phyloP scores from a whole-genome alignment of 2,797 vertebrate species.

The Synaphobranchus kaupii region DNA sequence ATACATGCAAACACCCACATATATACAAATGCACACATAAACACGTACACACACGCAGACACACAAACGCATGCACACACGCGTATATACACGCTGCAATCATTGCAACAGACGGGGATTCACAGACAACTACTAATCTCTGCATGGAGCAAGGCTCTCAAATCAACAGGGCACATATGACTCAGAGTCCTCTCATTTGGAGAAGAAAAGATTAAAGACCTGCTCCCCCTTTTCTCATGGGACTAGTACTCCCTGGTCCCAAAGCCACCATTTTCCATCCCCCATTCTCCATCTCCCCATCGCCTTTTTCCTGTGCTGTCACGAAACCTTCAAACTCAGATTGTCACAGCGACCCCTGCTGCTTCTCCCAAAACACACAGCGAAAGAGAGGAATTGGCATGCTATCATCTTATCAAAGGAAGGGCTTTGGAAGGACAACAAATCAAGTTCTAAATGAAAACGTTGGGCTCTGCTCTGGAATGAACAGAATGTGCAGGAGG shows the following conservation, averaged over 20 bases:
- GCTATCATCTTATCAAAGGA: neutral
- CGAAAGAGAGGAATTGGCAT: neutral
- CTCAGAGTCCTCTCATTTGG: neutral
- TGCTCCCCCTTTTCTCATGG: too few relatives aligned
- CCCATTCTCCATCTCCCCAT: neutral
- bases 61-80: neutral
- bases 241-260: neutral
- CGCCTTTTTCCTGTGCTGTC: neutral
- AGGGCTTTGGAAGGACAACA: neutral
- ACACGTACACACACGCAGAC: constrained; percentile 24
- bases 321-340: neutral
- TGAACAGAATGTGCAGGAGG: constrained; percentile 23
- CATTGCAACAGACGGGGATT: neutral
- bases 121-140: constrained; percentile 21
- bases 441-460: neutral
- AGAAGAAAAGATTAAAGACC: neutral
- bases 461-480: neutral
- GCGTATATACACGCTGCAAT: constrained; percentile 22
- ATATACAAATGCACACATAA: neutral
- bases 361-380: neutral
- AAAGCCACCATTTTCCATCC: neutral
- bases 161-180: neutral
- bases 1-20: neutral
- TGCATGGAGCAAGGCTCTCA: neutral
- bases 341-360: neutral